Conservation (phyloP, 2,797 vertebrate species). For the Oreochromis grahami region DNA sequence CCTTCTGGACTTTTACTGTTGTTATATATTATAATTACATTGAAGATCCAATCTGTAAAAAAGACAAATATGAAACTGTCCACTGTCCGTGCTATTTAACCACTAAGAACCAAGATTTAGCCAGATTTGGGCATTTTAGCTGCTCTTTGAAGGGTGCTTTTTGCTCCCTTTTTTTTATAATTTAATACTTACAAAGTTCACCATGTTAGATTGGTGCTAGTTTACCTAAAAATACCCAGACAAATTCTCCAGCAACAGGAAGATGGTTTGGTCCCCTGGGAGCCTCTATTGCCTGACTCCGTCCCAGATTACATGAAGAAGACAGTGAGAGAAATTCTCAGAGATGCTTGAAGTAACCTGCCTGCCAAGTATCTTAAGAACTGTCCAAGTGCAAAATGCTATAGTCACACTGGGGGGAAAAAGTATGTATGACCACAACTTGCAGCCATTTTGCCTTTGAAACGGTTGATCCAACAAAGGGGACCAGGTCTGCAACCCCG, state of each 20-base stretch:
- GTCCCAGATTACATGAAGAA: not conserved
- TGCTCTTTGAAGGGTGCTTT: not conserved
- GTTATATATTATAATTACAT: not conserved
- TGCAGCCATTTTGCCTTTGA: not conserved
- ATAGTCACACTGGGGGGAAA: not conserved
- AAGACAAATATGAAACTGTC: not conserved
- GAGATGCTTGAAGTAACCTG: not conserved
- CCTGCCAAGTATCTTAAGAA: not conserved
- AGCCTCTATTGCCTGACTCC: not conserved
- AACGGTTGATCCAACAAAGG: not conserved
- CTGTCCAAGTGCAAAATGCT: not conserved
- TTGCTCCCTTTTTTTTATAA: not conserved
- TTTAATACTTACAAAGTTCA: not conserved
- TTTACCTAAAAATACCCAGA: not conserved
- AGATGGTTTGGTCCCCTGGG: not conserved
- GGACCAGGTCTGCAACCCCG: not conserved
- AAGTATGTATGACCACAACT: not conserved
- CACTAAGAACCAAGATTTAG: not conserved
- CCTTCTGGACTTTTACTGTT: not conserved
- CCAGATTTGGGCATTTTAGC: not conserved
- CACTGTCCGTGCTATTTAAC: not conserved
- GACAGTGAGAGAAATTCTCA: not conserved
- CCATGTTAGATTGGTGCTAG: not conserved
- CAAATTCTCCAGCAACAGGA: not conserved
- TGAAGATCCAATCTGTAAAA: not conserved